Base-by-base conservation (phyloP, 2,113 vertebrate species). In the Grantiella picta region DNA sequence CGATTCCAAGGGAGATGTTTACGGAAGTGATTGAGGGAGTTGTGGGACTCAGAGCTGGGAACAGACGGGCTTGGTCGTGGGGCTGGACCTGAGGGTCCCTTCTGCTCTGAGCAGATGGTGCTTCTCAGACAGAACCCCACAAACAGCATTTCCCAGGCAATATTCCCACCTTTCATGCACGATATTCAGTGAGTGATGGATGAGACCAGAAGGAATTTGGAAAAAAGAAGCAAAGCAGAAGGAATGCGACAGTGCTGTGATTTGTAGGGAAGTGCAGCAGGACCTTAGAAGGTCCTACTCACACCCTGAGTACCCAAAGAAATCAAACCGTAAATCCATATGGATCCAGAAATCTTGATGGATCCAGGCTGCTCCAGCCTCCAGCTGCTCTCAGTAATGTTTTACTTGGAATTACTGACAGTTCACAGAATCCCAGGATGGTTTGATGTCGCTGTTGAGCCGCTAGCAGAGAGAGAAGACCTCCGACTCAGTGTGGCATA, bases 11-110 rank as follows among this genome's bases (percentile, higher is more conserved):
- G 88, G 71, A 90, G 60, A 8, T n/a, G 28, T 65, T 90, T 81
- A 14, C 81, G 71, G 82, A 81, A 86, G 91, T 81, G 92, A 90
- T 52, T 77, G 94, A 95, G 80, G 3, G 92, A 94, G 83, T 22
- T 2, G 2, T 52, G 82, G 89, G 96, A 83, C 35, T 80, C 1
- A 0, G 56, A 25, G 40, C 50, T 54, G 71, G 78, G 63, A 65
- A 80, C 75, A 53, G 76, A n/a, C 0, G 2, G 54, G 20, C 25
- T 81, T 4, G 71, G 59, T 45, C 16, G 5, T 0, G 38, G 31
- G 21, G 80, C 59, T n/a, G 76, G 81, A 15, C 21, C 86, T 3
- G 57, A 35, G 70, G 18, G 3, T 66, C 9, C 60, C 10, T 2
- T 33, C 54, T 22, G 73, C 75, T 22, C 79, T 3, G 28, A 29